Evolutionary conservation across 2,797 vertebrate species (phyloP), one percentile per base, ranked within the genome.

Genomic region (Chrysocyon brachyurus): DNA sequence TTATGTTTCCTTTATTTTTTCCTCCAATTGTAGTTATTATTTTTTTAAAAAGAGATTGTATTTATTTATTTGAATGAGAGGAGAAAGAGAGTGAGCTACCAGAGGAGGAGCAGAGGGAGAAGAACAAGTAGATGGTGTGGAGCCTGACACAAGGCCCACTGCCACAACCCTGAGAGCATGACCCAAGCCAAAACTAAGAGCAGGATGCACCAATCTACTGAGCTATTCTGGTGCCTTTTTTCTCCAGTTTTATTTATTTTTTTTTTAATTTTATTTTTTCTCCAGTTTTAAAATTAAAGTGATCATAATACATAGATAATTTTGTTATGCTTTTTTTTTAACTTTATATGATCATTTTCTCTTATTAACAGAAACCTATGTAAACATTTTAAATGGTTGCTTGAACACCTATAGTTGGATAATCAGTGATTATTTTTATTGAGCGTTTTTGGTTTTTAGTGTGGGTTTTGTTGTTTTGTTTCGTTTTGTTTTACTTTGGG

Each of bases 281-380:
- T 90, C 31, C 11, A 40, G 0, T 85, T 89, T 86, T 87, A 88
- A 89, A 96, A 82, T 96, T 84, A 54, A 92, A 92, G 61, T 89
- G 24, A 79, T 84, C 36, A n/a, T 95, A 63, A 73, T 85, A 2
- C 36, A 4, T 81, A n/a, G 59, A 21, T 6, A 21, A 21, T 93
- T 92, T 95, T 77, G 33, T 57, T 64, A 21, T 91, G 33, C 49
- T 28, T 82, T 68, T 81, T 81, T 75, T 82, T 16, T 28, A 77
- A 63, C 26, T 87, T 73, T 73, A 81, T 6, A 1, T 86, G 31
- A 49, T 77, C 24, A n/a, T 85, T 87, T 93, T 72, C 4, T 31
- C 36, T 92, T 75, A 11, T 81, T 94, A 85, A 68, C 22, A 59
- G 56, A 91, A 72, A 68, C 52, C 63, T 70, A 5, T 54, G 6